Percentiles rank a stretch among this genome's conserved stretches.
Evolutionary conservation across 1,140 invertebrate genomes (phyloP).

Genomic region (Drosophila quadrilineata): DNA sequence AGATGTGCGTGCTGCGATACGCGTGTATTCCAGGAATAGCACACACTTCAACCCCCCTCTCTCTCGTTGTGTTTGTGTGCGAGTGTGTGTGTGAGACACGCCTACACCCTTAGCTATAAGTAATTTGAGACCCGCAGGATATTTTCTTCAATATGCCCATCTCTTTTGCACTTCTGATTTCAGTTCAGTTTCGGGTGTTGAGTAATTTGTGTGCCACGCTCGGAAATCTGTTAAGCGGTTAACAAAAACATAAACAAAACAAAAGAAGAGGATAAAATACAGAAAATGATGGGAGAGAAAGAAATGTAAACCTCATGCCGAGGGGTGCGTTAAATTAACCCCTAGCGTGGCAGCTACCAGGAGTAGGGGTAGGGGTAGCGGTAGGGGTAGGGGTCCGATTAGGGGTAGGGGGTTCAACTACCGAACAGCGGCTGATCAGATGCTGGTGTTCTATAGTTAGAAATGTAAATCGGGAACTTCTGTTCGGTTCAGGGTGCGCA

Average conservation of each 20-base stretch:
- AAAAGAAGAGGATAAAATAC: no score
- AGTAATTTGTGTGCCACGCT: constrained; percentile 69
- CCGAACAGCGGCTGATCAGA: constrained; percentile 42
- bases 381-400: background rate
- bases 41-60: constrained; percentile 25
- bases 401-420: background rate
- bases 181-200: constrained; percentile 50
- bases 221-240: constrained; percentile 74
- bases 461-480: background rate
- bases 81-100: no score
- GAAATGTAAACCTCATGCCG: no score
- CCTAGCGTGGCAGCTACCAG: constrained; percentile 8
- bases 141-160: no score
- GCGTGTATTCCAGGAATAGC: constrained; percentile 69
- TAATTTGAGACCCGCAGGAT: constrained; percentile 61
- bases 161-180: no score
- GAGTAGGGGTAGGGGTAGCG: no score
- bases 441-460: constrained; percentile 56
- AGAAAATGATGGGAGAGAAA: no score
- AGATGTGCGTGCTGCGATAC: constrained; percentile 75
- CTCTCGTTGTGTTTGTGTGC: no score
- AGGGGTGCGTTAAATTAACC: constrained; percentile 30
- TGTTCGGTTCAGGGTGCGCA: constrained; percentile 17
- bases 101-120: constrained; percentile 16
- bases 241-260: constrained; percentile 61